Evolutionary conservation across 2,113 vertebrate genomes (phyloP).

Genomic region (Sialia sialis): DNA sequence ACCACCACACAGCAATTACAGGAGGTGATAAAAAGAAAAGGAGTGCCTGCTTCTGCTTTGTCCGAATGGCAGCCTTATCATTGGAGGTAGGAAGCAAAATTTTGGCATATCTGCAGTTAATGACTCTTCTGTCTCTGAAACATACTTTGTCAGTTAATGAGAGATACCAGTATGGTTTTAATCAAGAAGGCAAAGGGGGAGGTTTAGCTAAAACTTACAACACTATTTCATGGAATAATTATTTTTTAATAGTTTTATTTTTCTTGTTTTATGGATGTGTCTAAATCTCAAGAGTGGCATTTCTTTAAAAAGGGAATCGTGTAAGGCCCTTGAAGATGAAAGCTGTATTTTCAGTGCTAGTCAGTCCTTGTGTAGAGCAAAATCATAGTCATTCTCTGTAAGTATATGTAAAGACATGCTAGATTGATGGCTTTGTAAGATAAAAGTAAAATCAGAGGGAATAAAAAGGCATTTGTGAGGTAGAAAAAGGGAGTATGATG

Average conservation of each 20-base stretch:
- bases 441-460: slow-evolving; percentile 10
- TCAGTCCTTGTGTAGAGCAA: not conserved
- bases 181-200: not conserved
- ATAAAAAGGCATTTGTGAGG: not conserved
- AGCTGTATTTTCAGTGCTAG: not conserved
- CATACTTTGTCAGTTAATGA: not conserved
- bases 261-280: not conserved
- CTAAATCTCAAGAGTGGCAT: not conserved
- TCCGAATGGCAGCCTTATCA: not conserved
- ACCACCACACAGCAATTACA: not conserved
- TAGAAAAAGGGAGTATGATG: not conserved
- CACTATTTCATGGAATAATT: not conserved
- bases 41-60: not conserved
- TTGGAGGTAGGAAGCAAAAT: not conserved
- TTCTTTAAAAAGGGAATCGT: not conserved
- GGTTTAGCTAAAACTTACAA: not conserved
- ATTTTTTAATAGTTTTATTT: not conserved
- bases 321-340: not conserved
- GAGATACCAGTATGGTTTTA: not conserved
- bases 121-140: not conserved
- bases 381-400: not conserved
- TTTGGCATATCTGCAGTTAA: not conserved
- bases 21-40: slow-evolving; percentile 21
- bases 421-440: not conserved
- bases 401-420: not conserved